Conservation (phyloP, 2,888 invertebrate species). For the Acleris holmiana region DNA sequence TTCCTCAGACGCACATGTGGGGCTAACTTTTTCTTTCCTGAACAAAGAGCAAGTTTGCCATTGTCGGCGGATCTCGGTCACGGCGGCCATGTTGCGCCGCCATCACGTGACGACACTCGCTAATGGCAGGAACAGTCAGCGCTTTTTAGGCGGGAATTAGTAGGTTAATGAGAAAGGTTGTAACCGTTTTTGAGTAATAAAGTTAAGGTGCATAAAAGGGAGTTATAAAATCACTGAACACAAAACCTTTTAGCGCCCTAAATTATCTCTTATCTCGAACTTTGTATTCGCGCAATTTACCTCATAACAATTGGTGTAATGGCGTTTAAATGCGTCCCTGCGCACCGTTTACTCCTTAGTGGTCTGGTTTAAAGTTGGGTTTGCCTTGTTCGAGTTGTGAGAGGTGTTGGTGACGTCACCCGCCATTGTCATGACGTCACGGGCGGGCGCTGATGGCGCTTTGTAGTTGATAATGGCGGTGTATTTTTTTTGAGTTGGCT, state of each 20-base stretch:
- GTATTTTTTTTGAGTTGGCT: constrained; percentile 30
- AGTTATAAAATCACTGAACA: constrained; percentile 16
- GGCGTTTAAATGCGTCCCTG: constrained; percentile 13
- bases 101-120: constrained; percentile 43
- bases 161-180: constrained; percentile 29
- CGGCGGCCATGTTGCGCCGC: constrained; percentile 35
- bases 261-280: constrained; percentile 31
- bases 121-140: constrained; percentile 39
- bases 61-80: constrained; percentile 39
- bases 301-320: constrained; percentile 34
- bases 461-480: constrained; percentile 32
- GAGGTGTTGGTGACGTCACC: constrained; percentile 11
- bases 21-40: constrained; percentile 34
- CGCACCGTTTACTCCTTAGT: neutral
- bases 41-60: constrained; percentile 43
- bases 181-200: neutral
- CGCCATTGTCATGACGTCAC: constrained; percentile 35
- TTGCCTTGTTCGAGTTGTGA: neutral
- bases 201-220: neutral
- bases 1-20: constrained; percentile 14
- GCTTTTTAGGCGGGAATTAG: constrained; percentile 33
- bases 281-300: constrained; percentile 35
- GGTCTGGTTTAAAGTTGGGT: neutral
- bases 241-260: constrained; percentile 27
- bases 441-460: constrained; percentile 29